These are phyloP conservation scores for Hoplodrina blanda DNA, from an alignment of 2,888 invertebrate species.

Conservation along the genomic window DNA sequence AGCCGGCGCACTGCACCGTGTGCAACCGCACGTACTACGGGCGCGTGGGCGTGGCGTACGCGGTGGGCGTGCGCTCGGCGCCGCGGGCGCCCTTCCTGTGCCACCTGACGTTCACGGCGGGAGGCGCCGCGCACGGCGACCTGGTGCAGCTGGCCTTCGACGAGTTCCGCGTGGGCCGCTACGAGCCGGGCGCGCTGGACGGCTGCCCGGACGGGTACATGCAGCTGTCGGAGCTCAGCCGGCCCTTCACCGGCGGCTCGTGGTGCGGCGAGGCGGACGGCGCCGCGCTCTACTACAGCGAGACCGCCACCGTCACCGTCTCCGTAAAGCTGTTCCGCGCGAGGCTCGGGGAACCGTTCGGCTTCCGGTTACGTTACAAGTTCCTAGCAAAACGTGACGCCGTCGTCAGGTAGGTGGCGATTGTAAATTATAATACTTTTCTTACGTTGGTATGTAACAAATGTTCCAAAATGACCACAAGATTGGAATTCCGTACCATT, in stretches of 20 bases:
- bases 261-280: slow-evolving; percentile 97
- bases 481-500: no score
- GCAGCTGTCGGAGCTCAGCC: slow-evolving; percentile 96
- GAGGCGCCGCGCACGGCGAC: slow-evolving; percentile 96
- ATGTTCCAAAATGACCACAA: no score
- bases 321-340: slow-evolving; percentile 95
- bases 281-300: slow-evolving; percentile 96
- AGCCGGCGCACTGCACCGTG: slow-evolving; percentile 91
- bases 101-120: slow-evolving; percentile 97
- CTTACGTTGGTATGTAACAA: background rate
- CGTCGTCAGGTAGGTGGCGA: slow-evolving; percentile 91
- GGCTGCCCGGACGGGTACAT: slow-evolving; percentile 97
- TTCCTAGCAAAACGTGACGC: slow-evolving; percentile 95
- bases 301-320: slow-evolving; percentile 96
- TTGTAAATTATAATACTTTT: background rate
- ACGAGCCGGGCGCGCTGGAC: slow-evolving; percentile 93
- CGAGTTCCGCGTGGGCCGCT: slow-evolving; percentile 96
- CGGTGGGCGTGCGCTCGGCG: slow-evolving; percentile 94
- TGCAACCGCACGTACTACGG: slow-evolving; percentile 98
- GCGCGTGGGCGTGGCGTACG: slow-evolving; percentile 95
- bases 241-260: slow-evolving; percentile 96
- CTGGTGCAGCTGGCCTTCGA: slow-evolving; percentile 97
- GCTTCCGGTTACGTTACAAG: slow-evolving; percentile 95
- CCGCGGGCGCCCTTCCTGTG: slow-evolving; percentile 96
- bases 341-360: slow-evolving; percentile 94